Base-by-base conservation (phyloP, 2,888 invertebrate genomes). In the Andrena trimmerana region DNA sequence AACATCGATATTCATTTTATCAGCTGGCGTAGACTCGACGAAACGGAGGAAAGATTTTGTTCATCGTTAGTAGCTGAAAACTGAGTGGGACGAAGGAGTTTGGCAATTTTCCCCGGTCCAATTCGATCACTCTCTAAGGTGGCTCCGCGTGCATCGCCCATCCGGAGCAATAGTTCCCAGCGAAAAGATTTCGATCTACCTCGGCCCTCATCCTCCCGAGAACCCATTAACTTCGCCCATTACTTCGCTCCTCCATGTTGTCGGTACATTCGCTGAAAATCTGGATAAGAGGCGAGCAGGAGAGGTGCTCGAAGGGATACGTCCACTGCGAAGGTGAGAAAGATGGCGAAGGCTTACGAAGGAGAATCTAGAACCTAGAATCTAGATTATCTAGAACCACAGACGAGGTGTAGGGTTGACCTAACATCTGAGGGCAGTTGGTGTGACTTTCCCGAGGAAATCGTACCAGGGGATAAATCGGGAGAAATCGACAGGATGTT, bases 181-280 rank as follows among this genome's bases (percentile, higher is more conserved):
- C 24, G 69, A 52, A 73, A 29, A 63, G 68, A 59, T 73, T 48
- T 59, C 69, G 59, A 68, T 73, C 80, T 42, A 50, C 57, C 24
- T 59, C n/a, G 65, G 10, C 57, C 33, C 42, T 54, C 42, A 27
- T 52, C 33, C 63, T 62, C 69, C 48, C 48, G 52, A 48, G 13
- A 70, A 16, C 67, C 82, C 69, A 83, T 81, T 81, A 81, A 72
- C 73, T 13, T 67, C 48, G 72, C 57, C 73, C 81, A 78, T 83
- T 83, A 83, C 69, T 33, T 70, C 10, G 69, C 50, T 36, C 42
- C 50, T 71, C 71, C 24, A 50, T 52, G 70, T 70, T 50, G 67
- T 63, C 59, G 33, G 27, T 67, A 50, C 42, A 68, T 52, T 62
- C 62, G 59, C 78, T 7, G 62, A 67, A 78, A 62, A 63, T 70